Conservation (phyloP, 2,888 invertebrate species). For the Cordilura impudica region DNA sequence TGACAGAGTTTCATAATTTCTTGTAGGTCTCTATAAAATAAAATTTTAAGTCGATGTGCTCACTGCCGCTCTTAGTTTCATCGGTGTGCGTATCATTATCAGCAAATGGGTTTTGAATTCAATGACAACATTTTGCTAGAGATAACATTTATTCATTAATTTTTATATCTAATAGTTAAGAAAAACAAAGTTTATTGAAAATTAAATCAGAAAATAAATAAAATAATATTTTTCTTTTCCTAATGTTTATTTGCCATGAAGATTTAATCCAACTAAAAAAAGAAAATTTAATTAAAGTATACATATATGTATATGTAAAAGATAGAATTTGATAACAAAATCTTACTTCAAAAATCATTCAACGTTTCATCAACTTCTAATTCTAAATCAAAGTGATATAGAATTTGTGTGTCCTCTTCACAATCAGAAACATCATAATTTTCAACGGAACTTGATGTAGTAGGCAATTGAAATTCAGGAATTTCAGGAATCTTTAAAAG, state of each 20-base stretch:
- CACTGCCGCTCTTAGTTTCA: too few relatives aligned
- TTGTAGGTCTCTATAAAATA: too few relatives aligned
- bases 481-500: neutral
- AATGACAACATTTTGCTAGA: too few relatives aligned
- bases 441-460: neutral
- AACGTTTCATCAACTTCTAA: conserved; percentile 1
- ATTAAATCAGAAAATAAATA: too few relatives aligned
- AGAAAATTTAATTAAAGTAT: neutral
- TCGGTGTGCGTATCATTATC: too few relatives aligned
- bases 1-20: too few relatives aligned
- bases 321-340: neutral
- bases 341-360: neutral
- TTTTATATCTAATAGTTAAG: too few relatives aligned
- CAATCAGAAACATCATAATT: conserved; percentile 3
- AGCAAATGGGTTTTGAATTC: too few relatives aligned
- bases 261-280: neutral
- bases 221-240: neutral
- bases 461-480: neutral
- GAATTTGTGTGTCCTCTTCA: neutral
- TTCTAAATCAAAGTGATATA: conserved; percentile 3
- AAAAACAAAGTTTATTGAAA: too few relatives aligned
- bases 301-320: neutral
- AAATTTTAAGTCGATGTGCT: too few relatives aligned
- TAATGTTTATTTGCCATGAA: neutral
- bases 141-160: too few relatives aligned